Conservation (phyloP, 2,113 vertebrate species). For the Mirza zaza region DNA sequence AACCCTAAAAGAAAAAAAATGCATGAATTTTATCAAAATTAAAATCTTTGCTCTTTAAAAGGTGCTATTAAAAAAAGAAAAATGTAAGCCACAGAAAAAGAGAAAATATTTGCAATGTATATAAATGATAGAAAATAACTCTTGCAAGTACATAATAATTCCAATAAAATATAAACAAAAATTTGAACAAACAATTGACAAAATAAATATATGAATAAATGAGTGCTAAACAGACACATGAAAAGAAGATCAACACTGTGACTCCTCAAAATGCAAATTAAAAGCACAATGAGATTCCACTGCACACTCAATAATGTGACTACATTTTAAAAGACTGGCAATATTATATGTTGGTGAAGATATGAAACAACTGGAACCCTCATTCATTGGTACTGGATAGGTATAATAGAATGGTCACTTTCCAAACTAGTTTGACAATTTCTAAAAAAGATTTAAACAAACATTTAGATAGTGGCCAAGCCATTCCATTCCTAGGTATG, state of each 20-base stretch:
- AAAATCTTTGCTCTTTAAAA: not conserved
- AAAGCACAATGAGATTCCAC: not conserved
- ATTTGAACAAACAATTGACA: not conserved
- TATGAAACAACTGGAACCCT: not conserved
- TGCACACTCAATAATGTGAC: accelerated
- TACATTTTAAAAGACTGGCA: not conserved
- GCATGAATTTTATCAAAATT: not conserved
- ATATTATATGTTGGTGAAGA: too few species aligned
- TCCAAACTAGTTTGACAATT: not conserved
- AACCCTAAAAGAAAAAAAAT: not conserved
- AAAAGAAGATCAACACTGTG: not conserved
- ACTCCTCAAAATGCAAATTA: not conserved
- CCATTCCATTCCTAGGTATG: not conserved
- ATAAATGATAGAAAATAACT: not conserved
- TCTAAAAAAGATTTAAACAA: not conserved
- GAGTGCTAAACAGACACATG: not conserved
- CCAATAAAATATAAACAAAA: not conserved
- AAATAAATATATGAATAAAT: not conserved
- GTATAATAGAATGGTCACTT: not conserved
- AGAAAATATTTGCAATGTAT: not conserved
- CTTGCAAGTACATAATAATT: not conserved
- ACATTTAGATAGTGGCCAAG: not conserved
- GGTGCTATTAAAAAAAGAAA: not conserved
- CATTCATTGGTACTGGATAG: accelerated
- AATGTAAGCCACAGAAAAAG: not conserved